Conservation (phyloP, 2,888 invertebrate species). For the Sepioteuthis lessoniana region DNA sequence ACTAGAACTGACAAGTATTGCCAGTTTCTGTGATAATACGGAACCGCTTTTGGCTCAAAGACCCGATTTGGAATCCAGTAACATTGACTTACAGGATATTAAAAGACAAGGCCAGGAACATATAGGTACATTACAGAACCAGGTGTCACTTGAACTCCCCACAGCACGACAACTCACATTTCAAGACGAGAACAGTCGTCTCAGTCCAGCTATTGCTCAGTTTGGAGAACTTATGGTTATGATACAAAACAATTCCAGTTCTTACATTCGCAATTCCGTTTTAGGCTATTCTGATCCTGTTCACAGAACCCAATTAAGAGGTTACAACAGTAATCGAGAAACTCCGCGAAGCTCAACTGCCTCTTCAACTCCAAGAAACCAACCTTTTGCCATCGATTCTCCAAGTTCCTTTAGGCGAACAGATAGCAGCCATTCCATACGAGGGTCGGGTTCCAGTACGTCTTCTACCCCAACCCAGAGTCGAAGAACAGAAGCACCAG, state of each 20-base stretch:
- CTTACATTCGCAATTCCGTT: conserved; percentile 3
- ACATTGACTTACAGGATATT: background rate
- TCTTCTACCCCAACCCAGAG: background rate
- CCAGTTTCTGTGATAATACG: conserved; percentile 90
- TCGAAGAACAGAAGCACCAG: background rate
- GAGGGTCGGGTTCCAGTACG: conserved; percentile 42
- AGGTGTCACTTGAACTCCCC: conserved; percentile 78
- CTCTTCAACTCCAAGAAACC: conserved; percentile 48
- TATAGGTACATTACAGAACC: background rate
- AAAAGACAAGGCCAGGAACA: conserved; percentile 4
- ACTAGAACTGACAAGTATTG: conserved; percentile 93
- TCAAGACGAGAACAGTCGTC: conserved; percentile 65
- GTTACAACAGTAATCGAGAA: background rate
- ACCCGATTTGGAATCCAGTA: conserved; percentile 41
- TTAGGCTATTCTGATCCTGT: background rate
- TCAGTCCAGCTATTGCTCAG: conserved; percentile 65
- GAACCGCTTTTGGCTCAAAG: conserved; percentile 50
- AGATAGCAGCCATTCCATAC: conserved; percentile 51
- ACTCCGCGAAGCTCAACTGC: background rate
- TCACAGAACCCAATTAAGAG: background rate
- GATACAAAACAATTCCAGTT: background rate
- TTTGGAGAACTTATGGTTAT: conserved; percentile 63
- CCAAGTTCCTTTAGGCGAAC: conserved; percentile 35
- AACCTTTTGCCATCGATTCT: conserved; percentile 43
- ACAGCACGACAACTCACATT: conserved; percentile 79